Conservation (phyloP, 1,140 invertebrate species). For the Drosophila ficusphila region DNA sequence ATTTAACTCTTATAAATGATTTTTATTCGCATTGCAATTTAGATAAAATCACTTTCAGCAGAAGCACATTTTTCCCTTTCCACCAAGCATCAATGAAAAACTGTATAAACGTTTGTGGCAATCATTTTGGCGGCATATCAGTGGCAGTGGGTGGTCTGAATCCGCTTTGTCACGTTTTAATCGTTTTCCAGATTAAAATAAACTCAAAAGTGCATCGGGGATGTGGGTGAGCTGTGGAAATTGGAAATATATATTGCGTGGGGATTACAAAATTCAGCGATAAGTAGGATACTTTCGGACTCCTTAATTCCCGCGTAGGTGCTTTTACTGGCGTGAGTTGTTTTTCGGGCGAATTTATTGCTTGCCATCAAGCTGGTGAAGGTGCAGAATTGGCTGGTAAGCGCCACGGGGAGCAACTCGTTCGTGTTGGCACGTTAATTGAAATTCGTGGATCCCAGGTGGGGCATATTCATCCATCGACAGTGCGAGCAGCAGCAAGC, state of each 20-base stretch:
- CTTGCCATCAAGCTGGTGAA: slow-evolving; percentile 58
- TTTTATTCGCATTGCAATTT: slow-evolving; percentile 62
- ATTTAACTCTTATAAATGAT: slow-evolving; percentile 57
- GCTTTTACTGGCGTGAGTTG: not conserved
- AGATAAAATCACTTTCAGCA: slow-evolving; percentile 50
- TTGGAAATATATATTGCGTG: slow-evolving; percentile 3
- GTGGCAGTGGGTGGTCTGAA: not conserved
- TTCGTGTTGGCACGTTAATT: slow-evolving; percentile 76
- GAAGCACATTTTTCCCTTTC: slow-evolving; percentile 14
- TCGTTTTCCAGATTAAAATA: slow-evolving; percentile 37
- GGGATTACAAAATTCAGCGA: slow-evolving; percentile 22
- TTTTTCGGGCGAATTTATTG: slow-evolving; percentile 64
- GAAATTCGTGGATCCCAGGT: slow-evolving; percentile 76
- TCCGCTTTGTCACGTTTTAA: slow-evolving; percentile 47
- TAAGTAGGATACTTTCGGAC: slow-evolving; percentile 26
- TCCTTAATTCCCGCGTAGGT: not conserved
- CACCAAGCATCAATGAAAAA: slow-evolving; percentile 12
- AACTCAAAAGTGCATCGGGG: slow-evolving; percentile 16
- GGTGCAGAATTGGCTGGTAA: slow-evolving; percentile 7
- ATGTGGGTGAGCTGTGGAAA: slow-evolving; percentile 4
- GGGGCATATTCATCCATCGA: slow-evolving; percentile 61
- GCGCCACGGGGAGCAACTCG: slow-evolving; percentile 42
- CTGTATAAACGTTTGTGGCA: slow-evolving; percentile 25
- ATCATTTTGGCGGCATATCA: slow-evolving; percentile 6
- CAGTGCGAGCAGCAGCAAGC: slow-evolving; percentile 1